A percentile compares a stretch with the other conserved stretches of the same genome.
Conservation (phyloP, 2,797 vertebrate species). For the Pangasius krempfi region DNA sequence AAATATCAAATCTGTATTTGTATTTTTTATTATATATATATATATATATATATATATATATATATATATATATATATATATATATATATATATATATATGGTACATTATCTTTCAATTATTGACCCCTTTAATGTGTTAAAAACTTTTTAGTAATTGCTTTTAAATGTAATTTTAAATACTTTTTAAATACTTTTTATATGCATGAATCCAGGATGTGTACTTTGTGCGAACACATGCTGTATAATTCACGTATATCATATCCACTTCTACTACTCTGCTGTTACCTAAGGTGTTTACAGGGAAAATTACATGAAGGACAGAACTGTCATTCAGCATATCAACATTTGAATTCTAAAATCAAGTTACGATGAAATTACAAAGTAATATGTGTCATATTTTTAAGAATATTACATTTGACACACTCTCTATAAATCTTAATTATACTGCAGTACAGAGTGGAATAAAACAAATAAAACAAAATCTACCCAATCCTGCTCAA, state of each 20-base stretch:
- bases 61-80: too few species aligned
- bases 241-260: background rate
- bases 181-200: too few species aligned
- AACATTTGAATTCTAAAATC: background rate
- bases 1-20: too few species aligned
- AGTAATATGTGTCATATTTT: background rate
- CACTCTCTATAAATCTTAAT: background rate
- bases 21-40: too few species aligned
- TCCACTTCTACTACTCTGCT: background rate
- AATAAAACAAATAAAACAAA: background rate
- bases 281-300: background rate
- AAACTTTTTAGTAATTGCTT: background rate
- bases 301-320: background rate
- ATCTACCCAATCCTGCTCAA: background rate
- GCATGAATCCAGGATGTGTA: background rate
- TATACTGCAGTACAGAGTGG: background rate
- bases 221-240: background rate
- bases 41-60: too few species aligned
- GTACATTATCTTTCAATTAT: too few species aligned
- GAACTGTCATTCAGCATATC: slow-evolving; percentile 3
- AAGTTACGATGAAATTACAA: background rate
- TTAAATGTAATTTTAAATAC: background rate
- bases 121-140: background rate
- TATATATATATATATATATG: too few species aligned
- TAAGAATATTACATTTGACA: background rate